phyloP scores from a whole-genome alignment of 1,140 invertebrate genomes.

The Camponotus floridanus region DNA sequence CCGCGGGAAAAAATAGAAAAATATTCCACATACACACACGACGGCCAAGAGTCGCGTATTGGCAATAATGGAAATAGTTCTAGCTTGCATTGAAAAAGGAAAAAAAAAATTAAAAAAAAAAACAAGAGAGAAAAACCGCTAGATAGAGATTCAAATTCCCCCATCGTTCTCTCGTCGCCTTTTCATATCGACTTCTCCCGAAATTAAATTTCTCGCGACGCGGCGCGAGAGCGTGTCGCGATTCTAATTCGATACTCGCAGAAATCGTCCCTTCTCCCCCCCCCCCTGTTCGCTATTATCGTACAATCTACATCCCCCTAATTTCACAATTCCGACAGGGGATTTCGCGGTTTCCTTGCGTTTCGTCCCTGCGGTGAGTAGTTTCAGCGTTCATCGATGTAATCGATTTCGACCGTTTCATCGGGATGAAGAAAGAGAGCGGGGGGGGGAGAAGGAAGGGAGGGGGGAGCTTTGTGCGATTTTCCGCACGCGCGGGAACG shows the following conservation, averaged over 20 bases:
- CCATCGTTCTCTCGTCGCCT: background rate
- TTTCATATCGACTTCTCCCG: background rate
- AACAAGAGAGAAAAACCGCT: no score
- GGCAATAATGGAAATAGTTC: conserved; percentile 35
- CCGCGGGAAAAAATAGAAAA: conserved; percentile 1
- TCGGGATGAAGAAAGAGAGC: background rate
- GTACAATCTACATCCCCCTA: conserved; percentile 24
- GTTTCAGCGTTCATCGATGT: conserved; percentile 57
- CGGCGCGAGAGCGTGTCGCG: background rate
- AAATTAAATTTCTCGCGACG: conserved; percentile 38
- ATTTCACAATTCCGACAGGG: conserved; percentile 40
- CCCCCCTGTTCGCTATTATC: background rate
- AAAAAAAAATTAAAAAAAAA: background rate
- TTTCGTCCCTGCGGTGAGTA: conserved; percentile 52
- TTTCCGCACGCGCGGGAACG: conserved; percentile 50
- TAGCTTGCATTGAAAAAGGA: background rate
- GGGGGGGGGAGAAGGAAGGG: background rate
- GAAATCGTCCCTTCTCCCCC: background rate
- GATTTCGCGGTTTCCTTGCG: conserved; percentile 44
- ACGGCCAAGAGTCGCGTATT: background rate
- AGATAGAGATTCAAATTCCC: conserved; percentile 3
- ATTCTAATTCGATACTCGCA: conserved; percentile 20
- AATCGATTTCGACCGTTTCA: conserved; percentile 52
- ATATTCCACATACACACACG: conserved; percentile 9
- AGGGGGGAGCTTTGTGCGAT: conserved; percentile 39